Base-by-base conservation (phyloP, 2,888 invertebrate species). In the Phrixothrix hirtus region DNA sequence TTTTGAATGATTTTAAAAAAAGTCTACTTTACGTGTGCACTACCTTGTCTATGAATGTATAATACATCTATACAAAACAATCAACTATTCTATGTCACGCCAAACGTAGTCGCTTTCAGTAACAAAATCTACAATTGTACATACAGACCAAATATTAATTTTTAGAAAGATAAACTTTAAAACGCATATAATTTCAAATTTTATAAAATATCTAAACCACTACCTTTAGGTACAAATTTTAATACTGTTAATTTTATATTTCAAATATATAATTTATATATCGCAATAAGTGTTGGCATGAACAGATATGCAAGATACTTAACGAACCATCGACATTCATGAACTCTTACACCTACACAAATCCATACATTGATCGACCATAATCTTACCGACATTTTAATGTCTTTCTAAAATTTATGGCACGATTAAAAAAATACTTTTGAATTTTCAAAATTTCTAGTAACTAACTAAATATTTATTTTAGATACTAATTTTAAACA, bases 161-260 rank as follows among this genome's bases (percentile, higher is more conserved):
- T 70, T 69, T 71, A 73, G 71, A 74, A 74, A 73, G 71, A 73
- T 72, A 73, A 70, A 72, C 64, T 72, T 70, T 72, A 65, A 69
- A 70, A 70, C 70, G 66, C 70, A 70, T 69, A 71, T 70, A 69
- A 67, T 68, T 60, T 57, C 41, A 58, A 62, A 60, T 63, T 62
- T 73, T 74, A 75, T 71, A 75, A 75, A 74, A 75, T 74, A 71
- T 74, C 75, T 74, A 74, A 72, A 73, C 62, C 70, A 69, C 75
- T 74, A 75, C 74, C 72, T 71, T 74, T 74, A 75, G 75, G 74
- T 75, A 75, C 75, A 73, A 75, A 74, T 75, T 71, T 74, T 75
- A 75, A 75, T 75, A 75, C 75, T 75, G 75, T 68, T 71, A 61
- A 68, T 66, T 70, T 67, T 67, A 66, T 68, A 62, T 59, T 53